Evolutionary conservation across 2,888 invertebrate species (phyloP).

Genomic region (Chymomyza fuscimana): DNA sequence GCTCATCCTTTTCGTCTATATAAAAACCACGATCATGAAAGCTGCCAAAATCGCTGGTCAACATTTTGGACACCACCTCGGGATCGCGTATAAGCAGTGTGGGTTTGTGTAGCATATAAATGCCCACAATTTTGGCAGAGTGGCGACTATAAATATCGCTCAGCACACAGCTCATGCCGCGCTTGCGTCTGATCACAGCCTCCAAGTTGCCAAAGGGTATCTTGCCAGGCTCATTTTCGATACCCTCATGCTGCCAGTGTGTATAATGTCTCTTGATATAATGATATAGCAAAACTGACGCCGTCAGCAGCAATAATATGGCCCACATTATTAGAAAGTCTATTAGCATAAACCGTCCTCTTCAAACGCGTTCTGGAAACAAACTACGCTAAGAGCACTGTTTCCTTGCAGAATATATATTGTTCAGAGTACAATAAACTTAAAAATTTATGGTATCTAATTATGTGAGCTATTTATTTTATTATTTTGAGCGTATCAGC

Average conservation of each 20-base stretch:
- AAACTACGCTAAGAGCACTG: background rate
- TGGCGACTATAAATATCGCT: conserved; percentile 81
- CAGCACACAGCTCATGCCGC: conserved; percentile 83
- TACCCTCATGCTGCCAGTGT: conserved; percentile 82
- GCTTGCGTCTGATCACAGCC: conserved; percentile 81
- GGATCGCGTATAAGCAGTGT: conserved; percentile 83
- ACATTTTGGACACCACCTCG: conserved; percentile 82
- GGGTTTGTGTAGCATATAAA: conserved; percentile 83
- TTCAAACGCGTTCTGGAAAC: background rate
- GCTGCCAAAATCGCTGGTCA: conserved; percentile 83
- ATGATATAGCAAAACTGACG: conserved; percentile 12
- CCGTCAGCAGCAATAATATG: conserved; percentile 21
- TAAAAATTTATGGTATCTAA: background rate
- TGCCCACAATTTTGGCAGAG: conserved; percentile 80
- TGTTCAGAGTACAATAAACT: background rate
- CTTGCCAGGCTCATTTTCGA: conserved; percentile 81
- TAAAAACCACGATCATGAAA: conserved; percentile 84
- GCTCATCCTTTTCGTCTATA: conserved; percentile 82
- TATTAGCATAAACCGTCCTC: background rate
- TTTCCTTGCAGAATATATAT: background rate
- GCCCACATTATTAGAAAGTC: conserved; percentile 27
- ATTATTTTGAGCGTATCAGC: background rate
- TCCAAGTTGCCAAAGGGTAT: conserved; percentile 84
- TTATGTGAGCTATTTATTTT: background rate
- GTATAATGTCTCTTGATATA: conserved; percentile 38